phyloP scores from a whole-genome alignment of 1,140 invertebrate species.

The Copidosoma floridanum region DNA sequence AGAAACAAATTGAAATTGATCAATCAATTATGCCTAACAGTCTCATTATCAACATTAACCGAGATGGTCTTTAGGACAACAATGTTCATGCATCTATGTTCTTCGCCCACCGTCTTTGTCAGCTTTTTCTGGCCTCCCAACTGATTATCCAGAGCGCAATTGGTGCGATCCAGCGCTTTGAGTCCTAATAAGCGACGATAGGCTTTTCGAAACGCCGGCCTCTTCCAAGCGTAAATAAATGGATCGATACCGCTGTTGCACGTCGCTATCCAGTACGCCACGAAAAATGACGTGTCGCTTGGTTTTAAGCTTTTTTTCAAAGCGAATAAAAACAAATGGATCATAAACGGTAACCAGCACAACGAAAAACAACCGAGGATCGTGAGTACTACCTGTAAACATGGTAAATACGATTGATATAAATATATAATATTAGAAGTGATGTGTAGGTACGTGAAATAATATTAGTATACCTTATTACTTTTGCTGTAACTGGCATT shows the following conservation, averaged over 20 bases:
- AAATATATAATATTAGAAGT: neutral
- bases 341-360: conserved; percentile 74
- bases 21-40: no score
- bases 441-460: no score
- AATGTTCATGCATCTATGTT: no score
- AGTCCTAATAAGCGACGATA: conserved; percentile 66
- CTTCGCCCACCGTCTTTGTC: no score
- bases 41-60: no score
- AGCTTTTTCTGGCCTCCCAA: no score
- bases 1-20: no score
- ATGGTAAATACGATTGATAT: no score
- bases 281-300: conserved; percentile 62
- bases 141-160: conserved; percentile 38
- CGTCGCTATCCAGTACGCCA: conserved; percentile 69
- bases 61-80: no score
- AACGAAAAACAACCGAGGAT: conserved; percentile 73
- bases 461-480: conserved; percentile 68
- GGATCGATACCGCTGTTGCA: conserved; percentile 76
- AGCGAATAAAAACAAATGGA: conserved; percentile 63
- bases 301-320: conserved; percentile 55
- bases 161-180: conserved; percentile 55
- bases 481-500: conserved; percentile 65
- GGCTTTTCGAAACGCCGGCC: conserved; percentile 68
- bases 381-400: conserved; percentile 71
- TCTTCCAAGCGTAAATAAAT: conserved; percentile 80